phyloP scores from a whole-genome alignment of 64 coral and sea anemone genomes.

The Catalaphyllia jardinei region DNA sequence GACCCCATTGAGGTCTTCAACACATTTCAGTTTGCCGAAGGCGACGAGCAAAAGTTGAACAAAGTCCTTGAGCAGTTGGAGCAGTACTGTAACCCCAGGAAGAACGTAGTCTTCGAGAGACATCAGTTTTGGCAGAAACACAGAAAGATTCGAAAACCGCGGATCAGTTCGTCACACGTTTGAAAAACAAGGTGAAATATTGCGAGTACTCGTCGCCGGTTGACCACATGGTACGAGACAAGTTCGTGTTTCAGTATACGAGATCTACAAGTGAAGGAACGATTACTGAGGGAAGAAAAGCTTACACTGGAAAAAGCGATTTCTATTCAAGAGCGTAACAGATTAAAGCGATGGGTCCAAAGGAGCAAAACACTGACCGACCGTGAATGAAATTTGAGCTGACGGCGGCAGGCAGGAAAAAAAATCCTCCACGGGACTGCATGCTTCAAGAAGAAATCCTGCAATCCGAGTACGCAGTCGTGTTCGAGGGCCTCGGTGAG shows the following conservation, averaged over 20 bases:
- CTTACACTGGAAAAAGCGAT: slow-evolving; percentile 48
- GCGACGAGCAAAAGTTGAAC: too few species aligned
- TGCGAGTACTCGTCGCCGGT: too few species aligned
- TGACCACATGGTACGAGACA: too few species aligned
- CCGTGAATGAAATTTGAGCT: slow-evolving; percentile 23
- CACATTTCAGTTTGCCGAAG: too few species aligned
- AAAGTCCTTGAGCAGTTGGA: slow-evolving; percentile 39
- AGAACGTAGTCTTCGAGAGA: slow-evolving; percentile 53
- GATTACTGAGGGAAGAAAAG: slow-evolving; percentile 25
- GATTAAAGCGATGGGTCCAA: too few species aligned
- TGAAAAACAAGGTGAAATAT: too few species aligned
- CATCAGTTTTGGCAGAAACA: slow-evolving; percentile 55
- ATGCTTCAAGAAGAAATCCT: too few species aligned
- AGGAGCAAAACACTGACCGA: too few species aligned
- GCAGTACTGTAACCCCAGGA: slow-evolving; percentile 30
- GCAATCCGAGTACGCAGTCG: slow-evolving; percentile 23
- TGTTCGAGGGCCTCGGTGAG: slow-evolving; percentile 13
- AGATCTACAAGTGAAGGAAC: too few species aligned
- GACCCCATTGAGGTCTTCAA: too few species aligned
- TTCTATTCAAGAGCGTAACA: slow-evolving; percentile 18
- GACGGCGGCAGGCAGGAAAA: not conserved
- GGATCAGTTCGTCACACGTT: too few species aligned
- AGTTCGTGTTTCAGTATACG: slow-evolving; percentile 34
- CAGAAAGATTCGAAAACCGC: too few species aligned
- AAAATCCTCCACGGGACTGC: not conserved